Evolutionary conservation across 1,140 invertebrate species (phyloP).

Genomic region (Argopecten irradians): DNA sequence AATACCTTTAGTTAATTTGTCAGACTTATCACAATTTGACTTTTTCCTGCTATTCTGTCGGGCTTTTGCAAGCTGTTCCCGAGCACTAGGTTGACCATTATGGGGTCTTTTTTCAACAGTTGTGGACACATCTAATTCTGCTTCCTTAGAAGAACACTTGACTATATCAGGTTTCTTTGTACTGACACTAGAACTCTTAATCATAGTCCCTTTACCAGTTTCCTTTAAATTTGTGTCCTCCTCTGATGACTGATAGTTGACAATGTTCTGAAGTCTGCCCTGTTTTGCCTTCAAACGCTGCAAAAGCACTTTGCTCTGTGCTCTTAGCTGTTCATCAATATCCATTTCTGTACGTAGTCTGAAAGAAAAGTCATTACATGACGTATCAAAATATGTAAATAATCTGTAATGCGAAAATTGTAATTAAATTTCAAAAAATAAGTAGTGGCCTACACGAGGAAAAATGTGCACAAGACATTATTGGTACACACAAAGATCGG

Average conservation of each 20-base stretch:
- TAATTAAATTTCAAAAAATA: no score
- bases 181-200: not conserved
- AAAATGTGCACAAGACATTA: no score
- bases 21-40: not conserved
- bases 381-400: no score
- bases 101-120: not conserved
- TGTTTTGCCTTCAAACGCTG: constrained; percentile 47
- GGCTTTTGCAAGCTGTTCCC: not conserved
- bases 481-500: no score
- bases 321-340: constrained; percentile 46
- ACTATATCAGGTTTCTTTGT: not conserved
- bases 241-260: constrained; percentile 25
- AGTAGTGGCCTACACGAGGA: no score
- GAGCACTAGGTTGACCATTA: not conserved
- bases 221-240: not conserved
- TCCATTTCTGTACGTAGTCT: constrained; percentile 43
- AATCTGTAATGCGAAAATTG: no score
- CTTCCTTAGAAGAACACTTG: not conserved
- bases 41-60: not conserved
- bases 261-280: constrained; percentile 43
- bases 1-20: not conserved
- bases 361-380: no score
- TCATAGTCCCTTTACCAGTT: not conserved
- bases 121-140: not conserved
- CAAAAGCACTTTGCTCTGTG: constrained; percentile 45